phyloP scores from a whole-genome alignment of 2,113 vertebrate species.

The Damaliscus lunatus region DNA sequence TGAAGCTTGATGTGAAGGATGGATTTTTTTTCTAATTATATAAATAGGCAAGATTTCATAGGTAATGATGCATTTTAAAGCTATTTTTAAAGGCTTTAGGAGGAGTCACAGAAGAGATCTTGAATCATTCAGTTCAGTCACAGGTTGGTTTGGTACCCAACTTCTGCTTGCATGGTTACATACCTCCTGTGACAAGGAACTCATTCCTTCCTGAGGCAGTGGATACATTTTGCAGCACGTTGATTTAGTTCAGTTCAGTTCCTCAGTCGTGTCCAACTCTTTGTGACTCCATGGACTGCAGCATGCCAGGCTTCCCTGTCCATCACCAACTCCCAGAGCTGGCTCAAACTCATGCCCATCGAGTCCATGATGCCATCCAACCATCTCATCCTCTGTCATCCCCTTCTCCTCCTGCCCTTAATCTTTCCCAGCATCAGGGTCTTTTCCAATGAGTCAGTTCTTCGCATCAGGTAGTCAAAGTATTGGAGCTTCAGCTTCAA shows the following conservation, averaged over 20 bases:
- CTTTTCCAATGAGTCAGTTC: background rate
- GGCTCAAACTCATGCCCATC: background rate
- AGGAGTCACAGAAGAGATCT: background rate
- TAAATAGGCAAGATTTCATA: background rate
- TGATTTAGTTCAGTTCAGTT: background rate
- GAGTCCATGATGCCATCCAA: background rate
- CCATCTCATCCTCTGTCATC: background rate
- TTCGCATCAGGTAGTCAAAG: background rate
- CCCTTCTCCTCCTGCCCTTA: background rate
- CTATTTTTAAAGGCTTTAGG: constrained; percentile 23
- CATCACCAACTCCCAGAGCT: background rate
- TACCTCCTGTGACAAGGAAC: background rate
- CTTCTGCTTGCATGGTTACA: background rate
- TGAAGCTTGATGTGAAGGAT: background rate
- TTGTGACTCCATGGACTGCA: background rate
- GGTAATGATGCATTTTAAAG: constrained; percentile 6
- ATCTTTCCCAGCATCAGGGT: background rate
- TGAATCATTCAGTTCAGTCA: background rate
- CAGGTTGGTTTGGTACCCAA: background rate
- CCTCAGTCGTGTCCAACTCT: background rate
- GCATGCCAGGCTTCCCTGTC: background rate
- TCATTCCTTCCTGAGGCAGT: background rate
- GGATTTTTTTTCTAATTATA: constrained; percentile 7
- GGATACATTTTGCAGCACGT: background rate
- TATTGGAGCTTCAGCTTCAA: background rate